phyloP scores from a whole-genome alignment of 2,113 vertebrate species.

The Nesoenas mayeri region DNA sequence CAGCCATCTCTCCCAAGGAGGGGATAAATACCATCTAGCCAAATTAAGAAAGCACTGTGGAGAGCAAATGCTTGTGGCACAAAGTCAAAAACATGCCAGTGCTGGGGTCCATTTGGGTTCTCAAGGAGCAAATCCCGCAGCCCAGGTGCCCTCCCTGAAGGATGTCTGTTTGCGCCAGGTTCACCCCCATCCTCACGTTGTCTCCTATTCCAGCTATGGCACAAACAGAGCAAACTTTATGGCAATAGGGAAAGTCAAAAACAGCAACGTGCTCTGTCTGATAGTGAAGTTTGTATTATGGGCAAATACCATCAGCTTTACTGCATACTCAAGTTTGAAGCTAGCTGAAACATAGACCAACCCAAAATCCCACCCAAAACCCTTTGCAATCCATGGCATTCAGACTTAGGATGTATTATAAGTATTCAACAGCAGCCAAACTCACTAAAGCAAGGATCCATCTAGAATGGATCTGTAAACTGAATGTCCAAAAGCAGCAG shows the following conservation, averaged over 20 bases:
- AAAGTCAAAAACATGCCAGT: slow-evolving; percentile 18
- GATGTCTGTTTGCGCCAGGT: not conserved
- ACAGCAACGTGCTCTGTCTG: not conserved
- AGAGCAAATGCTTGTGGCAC: slow-evolving; percentile 58
- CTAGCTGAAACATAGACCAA: not conserved
- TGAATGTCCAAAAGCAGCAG: not conserved
- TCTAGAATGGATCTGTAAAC: not conserved
- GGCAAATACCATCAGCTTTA: not conserved
- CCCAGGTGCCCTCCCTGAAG: not conserved
- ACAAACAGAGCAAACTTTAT: not conserved
- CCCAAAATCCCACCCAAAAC: not conserved
- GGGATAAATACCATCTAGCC: slow-evolving; percentile 58
- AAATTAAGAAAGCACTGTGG: slow-evolving; percentile 56
- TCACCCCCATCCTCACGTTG: not conserved
- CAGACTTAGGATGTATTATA: not conserved
- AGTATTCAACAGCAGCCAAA: not conserved
- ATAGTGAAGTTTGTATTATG: not conserved
- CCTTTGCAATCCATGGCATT: not conserved
- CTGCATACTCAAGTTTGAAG: not conserved
- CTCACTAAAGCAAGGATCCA: not conserved
- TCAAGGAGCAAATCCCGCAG: not conserved
- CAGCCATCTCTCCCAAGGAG: slow-evolving; percentile 48
- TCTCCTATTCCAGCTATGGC: not conserved
- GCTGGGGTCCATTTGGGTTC: not conserved
- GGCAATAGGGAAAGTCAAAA: not conserved